phyloP scores from a whole-genome alignment of 1,140 invertebrate species.

The Manduca sexta region DNA sequence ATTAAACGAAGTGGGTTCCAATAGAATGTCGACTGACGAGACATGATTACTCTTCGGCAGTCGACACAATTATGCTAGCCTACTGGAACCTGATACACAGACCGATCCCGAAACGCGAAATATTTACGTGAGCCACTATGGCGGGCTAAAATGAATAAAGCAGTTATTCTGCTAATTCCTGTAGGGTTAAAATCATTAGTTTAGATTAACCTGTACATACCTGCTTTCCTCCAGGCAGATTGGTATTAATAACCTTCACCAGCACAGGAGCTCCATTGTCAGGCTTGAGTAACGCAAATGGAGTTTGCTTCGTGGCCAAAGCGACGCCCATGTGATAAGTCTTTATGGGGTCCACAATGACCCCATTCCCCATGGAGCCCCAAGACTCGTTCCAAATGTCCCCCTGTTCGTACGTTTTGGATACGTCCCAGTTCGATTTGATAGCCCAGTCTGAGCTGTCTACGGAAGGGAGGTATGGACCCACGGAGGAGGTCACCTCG shows the following conservation, averaged over 20 bases:
- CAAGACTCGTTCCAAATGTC: constrained; percentile 29
- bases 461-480: constrained; percentile 32
- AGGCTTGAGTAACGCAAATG: constrained; percentile 58
- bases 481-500: constrained; percentile 51
- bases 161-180: no score
- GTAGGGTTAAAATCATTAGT: no score
- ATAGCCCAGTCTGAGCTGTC: constrained; percentile 19
- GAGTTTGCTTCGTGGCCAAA: constrained; percentile 51
- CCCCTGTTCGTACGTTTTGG: constrained; percentile 18
- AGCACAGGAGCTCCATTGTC: constrained; percentile 47
- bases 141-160: no score
- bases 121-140: no score
- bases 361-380: constrained; percentile 32
- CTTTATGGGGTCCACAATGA: constrained; percentile 59
- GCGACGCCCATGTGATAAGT: constrained; percentile 64
- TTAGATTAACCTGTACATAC: constrained; percentile 19
- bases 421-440: constrained; percentile 18
- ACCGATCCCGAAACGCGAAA: no score
- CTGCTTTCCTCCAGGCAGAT: constrained; percentile 57
- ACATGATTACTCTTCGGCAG: no score
- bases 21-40: no score
- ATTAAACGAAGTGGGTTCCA: no score
- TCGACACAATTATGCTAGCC: no score
- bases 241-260: constrained; percentile 59
- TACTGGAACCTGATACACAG: no score